These are phyloP conservation scores for Alitta virens DNA, from an alignment of 2,888 invertebrate genomes.

Conservation along the genomic window DNA sequence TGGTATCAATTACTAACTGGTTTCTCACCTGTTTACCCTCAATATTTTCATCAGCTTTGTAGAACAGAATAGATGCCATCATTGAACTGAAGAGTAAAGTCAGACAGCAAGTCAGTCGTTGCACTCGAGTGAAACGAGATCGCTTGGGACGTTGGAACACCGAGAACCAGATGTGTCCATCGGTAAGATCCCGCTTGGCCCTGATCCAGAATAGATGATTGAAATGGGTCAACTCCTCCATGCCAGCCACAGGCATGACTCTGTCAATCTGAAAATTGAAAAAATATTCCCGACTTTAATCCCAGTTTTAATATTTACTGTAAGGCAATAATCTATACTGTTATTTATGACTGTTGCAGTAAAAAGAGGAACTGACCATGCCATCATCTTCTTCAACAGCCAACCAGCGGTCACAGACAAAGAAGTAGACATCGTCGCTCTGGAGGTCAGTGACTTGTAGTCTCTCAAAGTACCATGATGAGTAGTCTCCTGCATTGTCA, in stretches of 20 bases:
- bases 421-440: conserved; percentile 34
- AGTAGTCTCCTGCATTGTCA: conserved; percentile 41
- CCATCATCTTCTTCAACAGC: conserved; percentile 33
- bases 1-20: too few species aligned
- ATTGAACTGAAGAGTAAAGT: conserved; percentile 54
- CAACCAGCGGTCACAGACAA: conserved; percentile 30
- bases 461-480: conserved; percentile 44
- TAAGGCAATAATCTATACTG: too few species aligned
- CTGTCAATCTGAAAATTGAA: conserved; percentile 28
- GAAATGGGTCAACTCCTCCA: conserved; percentile 31
- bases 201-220: conserved; percentile 34
- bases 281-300: background rate
- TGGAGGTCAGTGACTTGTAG: conserved; percentile 41
- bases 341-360: too few species aligned
- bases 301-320: too few species aligned
- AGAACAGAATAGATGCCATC: conserved; percentile 54
- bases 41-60: conserved; percentile 6
- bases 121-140: conserved; percentile 38
- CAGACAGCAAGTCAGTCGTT: conserved; percentile 49
- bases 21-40: background rate
- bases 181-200: conserved; percentile 29
- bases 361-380: conserved; percentile 28
- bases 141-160: conserved; percentile 31
- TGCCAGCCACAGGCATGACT: conserved; percentile 30
- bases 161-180: conserved; percentile 36